Evolutionary conservation across 2,888 invertebrate species (phyloP).

Genomic region (Philhelius pedissequus): DNA sequence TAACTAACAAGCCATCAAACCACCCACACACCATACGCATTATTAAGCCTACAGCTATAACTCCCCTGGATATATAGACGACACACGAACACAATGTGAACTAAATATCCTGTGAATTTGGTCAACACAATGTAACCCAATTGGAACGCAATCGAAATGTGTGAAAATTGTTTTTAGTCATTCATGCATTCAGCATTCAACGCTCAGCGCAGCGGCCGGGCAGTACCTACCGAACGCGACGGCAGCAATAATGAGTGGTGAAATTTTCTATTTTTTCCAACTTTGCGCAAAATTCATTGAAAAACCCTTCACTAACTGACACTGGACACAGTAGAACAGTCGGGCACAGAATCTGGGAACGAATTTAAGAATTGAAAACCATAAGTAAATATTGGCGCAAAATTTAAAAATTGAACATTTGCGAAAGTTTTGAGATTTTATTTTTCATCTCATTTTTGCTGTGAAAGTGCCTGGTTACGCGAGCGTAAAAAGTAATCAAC

Average conservation of each 20-base stretch:
- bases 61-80: background rate
- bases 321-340: background rate
- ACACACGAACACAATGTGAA: conserved; percentile 13
- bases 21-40: background rate
- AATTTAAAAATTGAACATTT: too few relatives aligned
- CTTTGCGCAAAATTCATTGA: background rate
- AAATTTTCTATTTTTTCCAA: background rate
- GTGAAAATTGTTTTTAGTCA: conserved; percentile 41
- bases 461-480: too few relatives aligned
- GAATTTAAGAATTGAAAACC: background rate
- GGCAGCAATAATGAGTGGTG: background rate
- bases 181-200: background rate
- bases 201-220: too few relatives aligned
- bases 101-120: conserved; percentile 53
- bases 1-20: background rate
- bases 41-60: background rate
- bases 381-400: too few relatives aligned
- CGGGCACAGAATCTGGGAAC: background rate
- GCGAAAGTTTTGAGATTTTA: too few relatives aligned
- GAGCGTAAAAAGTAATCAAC: too few relatives aligned
- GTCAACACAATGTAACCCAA: conserved; percentile 42
- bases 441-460: too few relatives aligned
- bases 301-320: too few relatives aligned
- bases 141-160: conserved; percentile 37
- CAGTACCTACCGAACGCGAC: too few relatives aligned